Evolutionary conservation across 2,797 vertebrate genomes (phyloP), one percentile per base, ranked within the genome.

Genomic region (Scleropages formosus): DNA sequence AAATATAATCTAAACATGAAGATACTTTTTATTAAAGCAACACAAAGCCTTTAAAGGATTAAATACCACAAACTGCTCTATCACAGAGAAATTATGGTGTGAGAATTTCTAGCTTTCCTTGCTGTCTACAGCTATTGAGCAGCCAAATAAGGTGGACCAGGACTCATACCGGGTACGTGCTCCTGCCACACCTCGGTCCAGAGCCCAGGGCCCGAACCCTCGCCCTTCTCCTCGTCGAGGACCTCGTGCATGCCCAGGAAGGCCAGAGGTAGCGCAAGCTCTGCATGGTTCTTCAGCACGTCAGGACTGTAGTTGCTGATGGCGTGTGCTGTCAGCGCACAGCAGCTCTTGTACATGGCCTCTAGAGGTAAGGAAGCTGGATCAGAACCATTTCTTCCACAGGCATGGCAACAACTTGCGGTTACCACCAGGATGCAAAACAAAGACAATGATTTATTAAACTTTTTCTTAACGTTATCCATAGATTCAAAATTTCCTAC

Each of bases 121-220:
- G 15, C 61, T 18, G 59, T 18, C n/a, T 18, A 4, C 16, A 18
- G 31, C 31, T 39, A 31, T 31, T 58, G 53, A 10, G n/a, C 22
- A 64, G 62, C 11, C 3, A 64, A n/a, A 26, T 6, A 26, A 12
- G 9, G 4, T 2, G 0, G 3, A 12, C 8, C 18, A 11, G 3
- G 27, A 11, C 72, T 78, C 86, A 68, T 87, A 99, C 98, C 97
- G 79, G 98, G 98, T 24, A 98, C 96, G 1, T 98, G 96, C 82
- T 99, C 98, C 87, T 99, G 96, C 98, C 98, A 99, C 73, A 98
- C 96, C 90, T 98, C 97, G 8, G 91, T 85, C 95, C 96, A 99
- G 64, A 97, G 86, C 18, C 89, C 88, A 79, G 93, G 93, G 56
- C 96, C 94, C 8, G 94, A 92, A 77, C 91, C 93, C 78, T 97